These are phyloP conservation scores for Mus spicilegus DNA, from an alignment of 2,113 vertebrate genomes.

Conservation along the genomic window DNA sequence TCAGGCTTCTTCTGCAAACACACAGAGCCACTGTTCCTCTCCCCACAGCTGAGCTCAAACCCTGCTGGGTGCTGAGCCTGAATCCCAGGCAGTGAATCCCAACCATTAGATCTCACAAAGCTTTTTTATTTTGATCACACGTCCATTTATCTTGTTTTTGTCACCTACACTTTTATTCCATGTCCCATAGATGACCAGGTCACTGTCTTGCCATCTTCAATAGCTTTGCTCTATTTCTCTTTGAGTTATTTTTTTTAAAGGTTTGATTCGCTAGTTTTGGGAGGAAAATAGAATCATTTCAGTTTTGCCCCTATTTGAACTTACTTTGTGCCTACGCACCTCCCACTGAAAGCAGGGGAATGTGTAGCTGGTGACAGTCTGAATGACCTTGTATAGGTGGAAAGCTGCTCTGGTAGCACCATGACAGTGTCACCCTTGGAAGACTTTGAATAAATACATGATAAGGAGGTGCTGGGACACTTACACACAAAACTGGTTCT, in stretches of 20 bases:
- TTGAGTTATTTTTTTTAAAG: constrained; percentile 71
- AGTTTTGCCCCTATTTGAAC: constrained; percentile 73
- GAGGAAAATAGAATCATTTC: constrained; percentile 56
- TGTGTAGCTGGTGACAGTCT: background rate
- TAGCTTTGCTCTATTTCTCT: constrained; percentile 53
- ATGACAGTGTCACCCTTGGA: background rate
- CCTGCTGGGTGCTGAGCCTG: constrained; percentile 70
- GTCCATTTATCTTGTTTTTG: constrained; percentile 77
- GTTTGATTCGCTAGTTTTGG: constrained; percentile 31
- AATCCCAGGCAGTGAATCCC: constrained; percentile 55
- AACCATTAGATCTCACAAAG: constrained; percentile 63
- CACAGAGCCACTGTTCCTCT: constrained; percentile 43
- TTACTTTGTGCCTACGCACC: constrained; percentile 42
- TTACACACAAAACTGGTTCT: background rate
- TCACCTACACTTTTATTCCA: constrained; percentile 60
- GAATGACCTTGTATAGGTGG: background rate
- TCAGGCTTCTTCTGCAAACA: constrained; percentile 48
- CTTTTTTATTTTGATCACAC: constrained; percentile 70
- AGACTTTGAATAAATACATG: background rate
- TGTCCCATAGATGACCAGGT: constrained; percentile 51
- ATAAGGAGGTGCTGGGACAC: background rate
- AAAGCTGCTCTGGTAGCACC: background rate
- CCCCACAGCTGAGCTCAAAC: constrained; percentile 12
- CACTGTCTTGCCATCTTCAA: constrained; percentile 63
- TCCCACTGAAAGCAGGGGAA: constrained; percentile 41